Base-by-base conservation (phyloP, 2,797 vertebrate genomes). In the Holocentrus rufus region DNA sequence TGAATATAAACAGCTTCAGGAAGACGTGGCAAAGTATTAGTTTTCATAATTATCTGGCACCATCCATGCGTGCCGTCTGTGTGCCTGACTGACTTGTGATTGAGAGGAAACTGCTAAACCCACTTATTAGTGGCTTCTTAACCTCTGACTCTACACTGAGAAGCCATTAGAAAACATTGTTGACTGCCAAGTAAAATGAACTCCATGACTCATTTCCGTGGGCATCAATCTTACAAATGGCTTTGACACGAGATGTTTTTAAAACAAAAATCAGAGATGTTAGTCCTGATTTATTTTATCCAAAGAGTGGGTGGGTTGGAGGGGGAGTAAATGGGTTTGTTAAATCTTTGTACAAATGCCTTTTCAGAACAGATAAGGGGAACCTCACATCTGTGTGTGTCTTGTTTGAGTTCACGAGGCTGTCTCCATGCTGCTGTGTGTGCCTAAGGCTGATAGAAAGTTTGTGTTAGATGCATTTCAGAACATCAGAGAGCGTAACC, bases 401-500 rank as follows among this genome's bases (percentile, higher is more conserved):
- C 31, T 65, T 1, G 1, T 67, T 53, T 62, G 39, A 30, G 20
- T 72, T 54, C 57, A 42, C 15, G 36, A 70, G 36, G 42, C 36
- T 44, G 59, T 68, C 46, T 76, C 52, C 47, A 4, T 56, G 14
- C 10, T 8, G 20, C 53, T 66, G 69, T 65, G 57, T 42, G 34
- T 74, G 62, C 9, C 25, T 47, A 39, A 31, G 44, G 39, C 50
- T 57, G 85, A 83, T 77, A 80, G 83, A 47, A 73, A 44, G 64
- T 60, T 58, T 65, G 60, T 44, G 31, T 54, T 31, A 22, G 20
- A 58, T 75, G 34, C 57, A 56, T 85, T 84, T 81, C 71, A 65
- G 70, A 83, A 72, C 65, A 75, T 22, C 76, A 61, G 66, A 82
- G 87, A 74, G 83, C 85, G 54, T 65, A 64, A 72, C 80, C 84